Evolutionary conservation across 2,797 vertebrate species (phyloP).

Genomic region (Acrossocheilus wenchowensis): DNA sequence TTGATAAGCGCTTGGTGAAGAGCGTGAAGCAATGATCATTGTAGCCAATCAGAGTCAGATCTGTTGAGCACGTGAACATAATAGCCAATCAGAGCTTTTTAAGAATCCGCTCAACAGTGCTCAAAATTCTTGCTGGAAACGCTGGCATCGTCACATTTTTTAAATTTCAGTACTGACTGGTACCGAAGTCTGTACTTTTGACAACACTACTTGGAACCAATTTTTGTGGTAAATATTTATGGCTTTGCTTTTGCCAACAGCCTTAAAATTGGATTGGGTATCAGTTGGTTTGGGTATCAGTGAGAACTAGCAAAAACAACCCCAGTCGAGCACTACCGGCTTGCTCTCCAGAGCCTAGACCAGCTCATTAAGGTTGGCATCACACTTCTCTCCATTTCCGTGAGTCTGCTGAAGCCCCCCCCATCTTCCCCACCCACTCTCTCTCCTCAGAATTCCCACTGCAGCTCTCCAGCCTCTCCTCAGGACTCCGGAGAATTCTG

Average conservation of each 20-base stretch:
- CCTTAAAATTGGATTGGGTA: conserved; percentile 38
- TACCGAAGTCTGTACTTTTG: not conserved
- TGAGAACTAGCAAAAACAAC: conserved; percentile 53
- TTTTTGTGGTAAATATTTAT: conserved; percentile 55
- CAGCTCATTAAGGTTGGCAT: conserved; percentile 68
- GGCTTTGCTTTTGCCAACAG: conserved; percentile 19
- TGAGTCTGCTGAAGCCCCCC: conserved; percentile 58
- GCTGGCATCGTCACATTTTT: not conserved
- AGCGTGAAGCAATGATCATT: not conserved
- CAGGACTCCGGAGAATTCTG: conserved; percentile 66
- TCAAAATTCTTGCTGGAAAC: not conserved
- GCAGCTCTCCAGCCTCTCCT: conserved; percentile 52
- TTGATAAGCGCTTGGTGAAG: not conserved
- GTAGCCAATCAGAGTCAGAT: not conserved
- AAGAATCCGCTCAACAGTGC: not conserved
- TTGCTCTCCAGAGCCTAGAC: conserved; percentile 63
- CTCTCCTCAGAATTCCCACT: conserved; percentile 74
- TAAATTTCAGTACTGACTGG: not conserved
- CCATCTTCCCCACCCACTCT: conserved; percentile 56
- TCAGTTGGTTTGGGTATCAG: conserved; percentile 54
- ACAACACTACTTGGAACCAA: conserved; percentile 62
- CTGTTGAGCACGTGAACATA: not conserved
- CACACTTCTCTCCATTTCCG: conserved; percentile 60
- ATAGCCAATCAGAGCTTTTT: not conserved
- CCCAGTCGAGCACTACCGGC: conserved; percentile 43